Evolutionary conservation across 1,140 invertebrate species (phyloP).

Genomic region (Drosophila elegans): DNA sequence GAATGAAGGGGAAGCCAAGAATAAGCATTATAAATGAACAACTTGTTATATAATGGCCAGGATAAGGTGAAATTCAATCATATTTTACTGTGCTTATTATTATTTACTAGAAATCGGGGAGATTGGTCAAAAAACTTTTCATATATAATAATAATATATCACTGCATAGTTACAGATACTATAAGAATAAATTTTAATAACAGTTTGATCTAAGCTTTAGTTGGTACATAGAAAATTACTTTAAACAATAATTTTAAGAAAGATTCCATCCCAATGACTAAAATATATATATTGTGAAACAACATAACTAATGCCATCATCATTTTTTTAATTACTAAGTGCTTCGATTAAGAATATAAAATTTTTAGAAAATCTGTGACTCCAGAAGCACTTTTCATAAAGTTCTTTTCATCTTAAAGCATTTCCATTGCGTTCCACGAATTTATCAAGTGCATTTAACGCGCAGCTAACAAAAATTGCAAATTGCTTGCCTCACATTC

Average conservation of each 20-base stretch:
- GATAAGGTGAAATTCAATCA: neutral
- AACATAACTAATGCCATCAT: neutral
- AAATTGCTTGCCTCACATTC: slow-evolving; percentile 59
- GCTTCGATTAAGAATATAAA: neutral
- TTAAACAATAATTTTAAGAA: neutral
- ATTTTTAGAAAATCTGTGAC: neutral
- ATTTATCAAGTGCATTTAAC: slow-evolving; percentile 54
- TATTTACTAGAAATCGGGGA: no score
- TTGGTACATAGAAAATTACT: no score
- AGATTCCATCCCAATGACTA: neutral
- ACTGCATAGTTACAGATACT: neutral
- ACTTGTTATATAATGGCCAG: neutral
- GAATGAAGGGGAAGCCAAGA: neutral
- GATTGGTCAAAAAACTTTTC: no score
- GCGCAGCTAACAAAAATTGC: slow-evolving; percentile 47
- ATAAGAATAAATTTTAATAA: neutral
- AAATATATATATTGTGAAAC: neutral
- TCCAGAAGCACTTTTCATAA: neutral
- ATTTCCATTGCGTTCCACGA: slow-evolving; percentile 9
- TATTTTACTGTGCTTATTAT: neutral
- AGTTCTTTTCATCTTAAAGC: slow-evolving; percentile 27
- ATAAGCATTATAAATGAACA: neutral
- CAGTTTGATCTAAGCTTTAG: neutral
- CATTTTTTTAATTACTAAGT: slow-evolving; percentile 2
- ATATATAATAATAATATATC: no score